Percentiles rank a stretch among this genome's conserved stretches.
Conservation (phyloP, 2,113 vertebrate species). For the Jaculus jaculus region DNA sequence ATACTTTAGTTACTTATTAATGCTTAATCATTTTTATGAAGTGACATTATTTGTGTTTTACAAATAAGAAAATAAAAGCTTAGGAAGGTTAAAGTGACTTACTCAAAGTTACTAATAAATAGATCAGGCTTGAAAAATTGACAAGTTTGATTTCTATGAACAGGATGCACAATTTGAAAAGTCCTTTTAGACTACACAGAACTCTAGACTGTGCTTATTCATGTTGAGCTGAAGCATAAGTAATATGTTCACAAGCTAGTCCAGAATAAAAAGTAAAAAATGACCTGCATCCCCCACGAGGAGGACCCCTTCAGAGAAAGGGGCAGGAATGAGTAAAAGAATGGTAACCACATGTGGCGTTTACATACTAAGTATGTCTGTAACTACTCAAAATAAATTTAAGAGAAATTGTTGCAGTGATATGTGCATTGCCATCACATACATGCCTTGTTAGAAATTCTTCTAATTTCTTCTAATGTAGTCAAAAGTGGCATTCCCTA, state of each 20-base stretch:
- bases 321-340: no score
- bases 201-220: not conserved
- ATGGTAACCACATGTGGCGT: no score
- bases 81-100: not conserved
- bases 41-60: not conserved
- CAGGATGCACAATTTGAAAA: not conserved
- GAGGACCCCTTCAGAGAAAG: no score
- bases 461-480: not conserved
- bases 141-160: not conserved
- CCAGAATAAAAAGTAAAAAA: not conserved
- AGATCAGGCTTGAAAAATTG: not conserved
- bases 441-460: not conserved
- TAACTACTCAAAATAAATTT: no score
- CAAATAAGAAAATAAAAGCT: not conserved
- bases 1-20: not conserved
- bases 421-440: rapidly evolving
- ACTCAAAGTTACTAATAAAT: not conserved
- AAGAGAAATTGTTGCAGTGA: not conserved
- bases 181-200: not conserved
- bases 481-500: slow-evolving; percentile 14
- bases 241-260: not conserved
- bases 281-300: no score
- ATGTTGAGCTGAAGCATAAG: not conserved
- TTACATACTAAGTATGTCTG: no score
- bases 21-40: not conserved